phyloP scores from a whole-genome alignment of 2,113 vertebrate genomes.

The Prietella phreatophila region DNA sequence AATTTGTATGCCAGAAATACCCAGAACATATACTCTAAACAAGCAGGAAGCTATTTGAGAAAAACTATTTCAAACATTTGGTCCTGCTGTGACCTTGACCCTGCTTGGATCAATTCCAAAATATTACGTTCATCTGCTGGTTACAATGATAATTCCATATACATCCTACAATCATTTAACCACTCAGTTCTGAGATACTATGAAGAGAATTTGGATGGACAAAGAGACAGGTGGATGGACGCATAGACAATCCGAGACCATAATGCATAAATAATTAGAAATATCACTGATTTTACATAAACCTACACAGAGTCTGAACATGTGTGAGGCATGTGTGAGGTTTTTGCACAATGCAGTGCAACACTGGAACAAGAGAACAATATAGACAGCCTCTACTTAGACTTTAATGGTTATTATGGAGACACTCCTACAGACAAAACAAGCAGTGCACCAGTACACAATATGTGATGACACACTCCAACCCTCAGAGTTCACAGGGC shows the following conservation, averaged over 20 bases:
- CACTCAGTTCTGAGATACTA: too few species aligned
- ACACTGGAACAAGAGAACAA: not conserved
- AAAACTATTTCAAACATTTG: not conserved
- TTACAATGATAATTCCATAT: not conserved
- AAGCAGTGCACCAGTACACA: not conserved
- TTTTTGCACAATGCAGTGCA: not conserved
- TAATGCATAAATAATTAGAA: not conserved
- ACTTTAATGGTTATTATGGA: not conserved
- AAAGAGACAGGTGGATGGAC: not conserved
- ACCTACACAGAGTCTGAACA: not conserved
- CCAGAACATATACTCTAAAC: not conserved
- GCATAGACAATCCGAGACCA: not conserved
- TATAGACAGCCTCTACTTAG: not conserved
- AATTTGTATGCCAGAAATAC: not conserved
- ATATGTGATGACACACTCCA: not conserved
- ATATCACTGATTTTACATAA: not conserved
- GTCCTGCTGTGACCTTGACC: not conserved
- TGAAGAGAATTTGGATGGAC: not conserved
- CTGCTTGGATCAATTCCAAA: not conserved
- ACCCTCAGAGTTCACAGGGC: conserved; percentile 62
- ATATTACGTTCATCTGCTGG: not conserved
- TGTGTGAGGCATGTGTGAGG: not conserved
- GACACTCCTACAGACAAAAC: not conserved
- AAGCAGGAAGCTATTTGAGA: not conserved
- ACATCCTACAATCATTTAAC: not conserved